phyloP scores from a whole-genome alignment of 1,140 invertebrate genomes.

The Chironomus tepperi region DNA sequence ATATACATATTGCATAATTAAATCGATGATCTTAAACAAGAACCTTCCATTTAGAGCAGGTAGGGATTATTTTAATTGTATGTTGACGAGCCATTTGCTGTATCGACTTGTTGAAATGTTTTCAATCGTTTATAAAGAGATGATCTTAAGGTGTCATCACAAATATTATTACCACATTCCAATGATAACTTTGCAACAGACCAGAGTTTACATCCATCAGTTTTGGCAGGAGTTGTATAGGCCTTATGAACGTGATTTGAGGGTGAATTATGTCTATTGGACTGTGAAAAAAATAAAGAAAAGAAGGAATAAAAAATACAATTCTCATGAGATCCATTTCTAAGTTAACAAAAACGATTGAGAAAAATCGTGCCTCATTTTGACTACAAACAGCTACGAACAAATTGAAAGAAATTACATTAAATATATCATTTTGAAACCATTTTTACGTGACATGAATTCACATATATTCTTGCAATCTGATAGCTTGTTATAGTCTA shows the following conservation, averaged over 20 bases:
- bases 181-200: background rate
- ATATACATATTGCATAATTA: too few species aligned
- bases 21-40: too few species aligned
- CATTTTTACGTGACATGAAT: constrained; percentile 19
- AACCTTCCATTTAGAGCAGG: too few species aligned
- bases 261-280: background rate
- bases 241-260: constrained; percentile 5
- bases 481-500: too few species aligned
- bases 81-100: too few species aligned
- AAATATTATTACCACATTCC: background rate
- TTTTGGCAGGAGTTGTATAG: background rate
- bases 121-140: background rate
- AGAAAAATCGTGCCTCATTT: constrained; percentile 16
- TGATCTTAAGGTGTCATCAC: background rate
- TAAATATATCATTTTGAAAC: constrained; percentile 4
- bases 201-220: background rate
- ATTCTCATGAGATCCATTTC: constrained; percentile 17
- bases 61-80: too few species aligned
- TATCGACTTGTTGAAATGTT: background rate
- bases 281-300: background rate
- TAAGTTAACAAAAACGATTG: constrained; percentile 3
- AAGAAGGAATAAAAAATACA: background rate
- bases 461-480: background rate
- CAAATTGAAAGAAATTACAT: constrained; percentile 2
- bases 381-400: background rate